Evolutionary conservation across 1,140 invertebrate species (phyloP).

Genomic region (Meteorus sp.): DNA sequence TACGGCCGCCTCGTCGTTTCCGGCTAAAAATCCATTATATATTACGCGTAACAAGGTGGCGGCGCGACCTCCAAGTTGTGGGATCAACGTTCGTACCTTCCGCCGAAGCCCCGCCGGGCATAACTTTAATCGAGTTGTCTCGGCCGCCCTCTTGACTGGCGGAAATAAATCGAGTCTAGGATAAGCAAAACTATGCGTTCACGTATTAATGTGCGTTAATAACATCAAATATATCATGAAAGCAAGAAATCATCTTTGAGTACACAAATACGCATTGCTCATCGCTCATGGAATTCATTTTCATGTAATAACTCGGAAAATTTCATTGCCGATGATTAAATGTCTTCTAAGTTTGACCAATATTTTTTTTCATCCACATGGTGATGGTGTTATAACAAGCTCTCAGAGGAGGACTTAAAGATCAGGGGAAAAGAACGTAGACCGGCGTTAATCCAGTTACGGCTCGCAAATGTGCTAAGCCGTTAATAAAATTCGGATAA

Average conservation of each 20-base stretch:
- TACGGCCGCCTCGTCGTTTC: slow-evolving; percentile 49
- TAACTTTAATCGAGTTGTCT: slow-evolving; percentile 48
- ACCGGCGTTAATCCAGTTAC: slow-evolving; percentile 34
- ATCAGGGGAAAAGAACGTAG: too few species aligned
- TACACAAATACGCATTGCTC: too few species aligned
- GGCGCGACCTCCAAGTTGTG: slow-evolving; percentile 36
- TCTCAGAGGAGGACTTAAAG: too few species aligned
- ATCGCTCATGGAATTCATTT: too few species aligned
- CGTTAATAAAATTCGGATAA: slow-evolving; percentile 38
- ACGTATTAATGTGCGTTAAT: neutral
- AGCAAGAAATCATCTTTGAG: too few species aligned
- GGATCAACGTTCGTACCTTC: slow-evolving; percentile 14
- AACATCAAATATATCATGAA: neutral
- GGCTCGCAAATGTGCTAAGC: slow-evolving; percentile 34
- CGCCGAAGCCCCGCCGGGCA: slow-evolving; percentile 29
- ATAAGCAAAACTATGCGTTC: slow-evolving; percentile 1
- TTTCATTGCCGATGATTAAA: too few species aligned
- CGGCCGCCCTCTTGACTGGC: slow-evolving; percentile 6
- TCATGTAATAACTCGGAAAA: too few species aligned
- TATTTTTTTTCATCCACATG: neutral
- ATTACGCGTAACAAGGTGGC: slow-evolving; percentile 44
- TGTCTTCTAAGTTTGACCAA: too few species aligned
- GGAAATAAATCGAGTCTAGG: slow-evolving; percentile 17
- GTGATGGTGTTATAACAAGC: too few species aligned
- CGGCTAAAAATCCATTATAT: slow-evolving; percentile 55